A percentile compares a stretch with the other conserved stretches of the same genome.
These are phyloP conservation scores for Equus przewalskii DNA, from an alignment of 2,113 vertebrate species.

Conservation along the genomic window DNA sequence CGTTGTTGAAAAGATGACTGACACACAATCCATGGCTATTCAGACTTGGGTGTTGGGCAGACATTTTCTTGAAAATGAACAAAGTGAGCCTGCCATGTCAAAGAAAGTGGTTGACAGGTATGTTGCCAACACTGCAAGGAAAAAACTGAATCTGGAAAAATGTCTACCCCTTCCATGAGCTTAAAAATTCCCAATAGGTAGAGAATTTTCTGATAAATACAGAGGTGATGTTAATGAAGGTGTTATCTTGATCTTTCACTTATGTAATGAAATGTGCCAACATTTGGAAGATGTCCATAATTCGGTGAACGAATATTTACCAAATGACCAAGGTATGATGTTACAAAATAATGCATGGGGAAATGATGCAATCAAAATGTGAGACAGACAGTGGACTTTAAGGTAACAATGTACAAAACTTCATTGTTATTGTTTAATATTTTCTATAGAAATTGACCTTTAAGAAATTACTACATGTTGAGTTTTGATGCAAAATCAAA, in stretches of 20 bases:
- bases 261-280: not conserved
- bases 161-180: not conserved
- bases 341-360: not conserved
- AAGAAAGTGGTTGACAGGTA: not conserved
- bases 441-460: not conserved
- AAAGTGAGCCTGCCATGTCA: not conserved
- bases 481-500: not conserved
- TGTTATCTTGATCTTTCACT: not conserved
- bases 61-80: slow-evolving; percentile 20
- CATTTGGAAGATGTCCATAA: not conserved
- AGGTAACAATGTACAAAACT: not conserved
- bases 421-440: not conserved
- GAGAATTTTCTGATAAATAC: not conserved
- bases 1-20: not conserved
- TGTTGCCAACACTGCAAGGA: not conserved
- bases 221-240: not conserved
- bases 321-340: not conserved
- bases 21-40: not conserved
- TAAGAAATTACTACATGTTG: not conserved
- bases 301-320: not conserved
- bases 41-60: not conserved
- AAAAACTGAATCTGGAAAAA: not conserved
- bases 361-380: not conserved
- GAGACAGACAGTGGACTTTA: not conserved
- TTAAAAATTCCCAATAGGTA: not conserved